Evolutionary conservation across 1,140 invertebrate species (phyloP).

Genomic region (Thaumetopoea pityocampa): DNA sequence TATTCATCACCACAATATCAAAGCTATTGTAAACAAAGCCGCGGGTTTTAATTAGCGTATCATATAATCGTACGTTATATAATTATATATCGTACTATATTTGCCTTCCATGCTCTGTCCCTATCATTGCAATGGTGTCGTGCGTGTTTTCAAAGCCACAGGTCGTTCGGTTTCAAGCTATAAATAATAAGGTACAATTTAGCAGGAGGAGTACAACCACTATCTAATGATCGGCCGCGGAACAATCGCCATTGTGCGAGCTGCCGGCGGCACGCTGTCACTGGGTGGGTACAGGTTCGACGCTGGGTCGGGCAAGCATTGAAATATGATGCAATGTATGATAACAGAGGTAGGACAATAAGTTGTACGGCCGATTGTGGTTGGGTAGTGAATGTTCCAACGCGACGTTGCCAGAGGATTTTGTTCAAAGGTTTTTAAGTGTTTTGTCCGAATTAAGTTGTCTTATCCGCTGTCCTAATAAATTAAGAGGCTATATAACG

Average conservation of each 20-base stretch:
- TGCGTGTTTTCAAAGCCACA: background rate
- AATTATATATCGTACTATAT: no score
- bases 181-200: conserved; percentile 37
- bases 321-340: conserved; percentile 16
- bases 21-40: no score
- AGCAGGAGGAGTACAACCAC: conserved; percentile 19
- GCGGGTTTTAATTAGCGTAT: no score
- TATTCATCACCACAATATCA: no score
- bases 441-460: no score
- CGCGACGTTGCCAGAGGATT: no score
- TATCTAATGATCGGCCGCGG: conserved; percentile 32
- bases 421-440: no score
- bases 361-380: no score
- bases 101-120: conserved; percentile 10
- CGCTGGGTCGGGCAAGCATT: conserved; percentile 5
- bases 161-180: conserved; percentile 11
- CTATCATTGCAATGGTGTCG: conserved; percentile 5
- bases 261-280: conserved; percentile 46
- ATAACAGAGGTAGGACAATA: conserved; percentile 14
- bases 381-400: no score
- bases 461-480: no score
- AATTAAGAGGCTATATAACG: no score
- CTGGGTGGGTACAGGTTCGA: conserved; percentile 33
- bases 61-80: no score
- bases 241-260: conserved; percentile 56